Percentiles rank a stretch among this genome's conserved stretches.
Conservation (phyloP, 2,113 vertebrate species). For the Oreochromis aureus region DNA sequence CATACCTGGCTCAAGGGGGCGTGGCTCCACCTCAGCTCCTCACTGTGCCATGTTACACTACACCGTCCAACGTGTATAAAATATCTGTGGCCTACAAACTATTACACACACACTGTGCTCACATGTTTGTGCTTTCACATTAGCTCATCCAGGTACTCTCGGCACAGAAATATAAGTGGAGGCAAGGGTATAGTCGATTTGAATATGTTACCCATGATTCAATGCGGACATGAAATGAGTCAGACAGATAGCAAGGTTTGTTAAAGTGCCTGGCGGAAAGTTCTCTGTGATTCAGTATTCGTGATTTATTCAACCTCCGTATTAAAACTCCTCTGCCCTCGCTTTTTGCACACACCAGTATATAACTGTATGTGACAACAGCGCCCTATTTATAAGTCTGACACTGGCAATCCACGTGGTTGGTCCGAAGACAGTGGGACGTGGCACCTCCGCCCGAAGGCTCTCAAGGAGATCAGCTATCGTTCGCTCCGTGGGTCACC, state of each 20-base stretch:
- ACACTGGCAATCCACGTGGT: rapidly evolving
- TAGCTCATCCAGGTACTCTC: rapidly evolving
- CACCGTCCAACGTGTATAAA: background rate
- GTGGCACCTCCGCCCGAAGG: too few relatives aligned
- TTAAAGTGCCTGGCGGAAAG: rapidly evolving
- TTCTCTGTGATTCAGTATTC: background rate
- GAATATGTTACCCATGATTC: background rate
- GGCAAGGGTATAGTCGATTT: rapidly evolving
- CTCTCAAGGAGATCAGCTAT: rapidly evolving
- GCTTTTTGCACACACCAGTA: background rate
- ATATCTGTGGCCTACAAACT: background rate
- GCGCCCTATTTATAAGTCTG: background rate
- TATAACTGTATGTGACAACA: background rate
- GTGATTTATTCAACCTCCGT: rapidly evolving
- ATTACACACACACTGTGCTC: background rate
- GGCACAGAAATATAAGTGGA: background rate
- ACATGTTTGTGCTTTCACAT: background rate
- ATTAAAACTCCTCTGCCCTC: background rate
- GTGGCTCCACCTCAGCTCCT: background rate
- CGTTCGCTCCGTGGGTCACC: background rate
- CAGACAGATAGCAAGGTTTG: background rate
- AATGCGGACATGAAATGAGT: rapidly evolving
- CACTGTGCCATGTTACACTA: background rate
- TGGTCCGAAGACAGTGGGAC: background rate
- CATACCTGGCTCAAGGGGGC: background rate